Conservation (phyloP, 2,113 vertebrate genomes). For the Ictalurus furcatus region DNA sequence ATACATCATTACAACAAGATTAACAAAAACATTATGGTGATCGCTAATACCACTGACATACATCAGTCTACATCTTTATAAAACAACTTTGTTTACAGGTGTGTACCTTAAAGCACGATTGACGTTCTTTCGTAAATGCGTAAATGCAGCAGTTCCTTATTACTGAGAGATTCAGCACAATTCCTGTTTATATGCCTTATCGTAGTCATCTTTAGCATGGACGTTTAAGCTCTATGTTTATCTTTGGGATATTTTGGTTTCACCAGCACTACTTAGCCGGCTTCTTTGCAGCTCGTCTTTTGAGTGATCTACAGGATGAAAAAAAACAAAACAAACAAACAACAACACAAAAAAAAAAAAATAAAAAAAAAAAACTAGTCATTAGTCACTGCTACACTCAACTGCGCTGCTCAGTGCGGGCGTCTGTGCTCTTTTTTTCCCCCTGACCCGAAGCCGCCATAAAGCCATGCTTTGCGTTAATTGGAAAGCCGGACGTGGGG, state of each 20-base stretch:
- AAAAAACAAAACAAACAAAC: not conserved
- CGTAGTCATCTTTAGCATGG: constrained; percentile 3
- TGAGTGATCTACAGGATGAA: constrained; percentile 36
- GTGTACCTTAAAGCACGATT: constrained; percentile 79
- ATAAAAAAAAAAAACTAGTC: not conserved
- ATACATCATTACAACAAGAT: constrained; percentile 75
- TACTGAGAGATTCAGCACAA: constrained; percentile 60
- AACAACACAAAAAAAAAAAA: not conserved
- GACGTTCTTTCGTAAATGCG: constrained; percentile 60
- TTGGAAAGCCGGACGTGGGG: constrained; percentile 46
- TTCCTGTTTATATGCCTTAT: constrained; percentile 37
- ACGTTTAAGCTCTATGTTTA: constrained; percentile 59
- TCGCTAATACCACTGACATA: constrained; percentile 65
- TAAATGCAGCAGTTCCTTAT: constrained; percentile 75
- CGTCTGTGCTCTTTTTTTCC: not conserved
- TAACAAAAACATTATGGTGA: constrained; percentile 71
- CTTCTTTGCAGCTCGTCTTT: constrained; percentile 29
- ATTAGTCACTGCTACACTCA: constrained; percentile 33
- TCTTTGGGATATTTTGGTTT: constrained; percentile 74
- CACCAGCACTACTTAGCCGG: constrained; percentile 37
- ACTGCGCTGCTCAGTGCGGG: constrained; percentile 4
- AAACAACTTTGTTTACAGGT: constrained; percentile 77
- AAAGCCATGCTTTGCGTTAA: constrained; percentile 55
- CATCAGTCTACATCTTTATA: constrained; percentile 73
- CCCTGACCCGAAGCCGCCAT: constrained; percentile 31